These are phyloP conservation scores for Drosophila serrata DNA, from an alignment of 1,140 invertebrate species.

Conservation along the genomic window DNA sequence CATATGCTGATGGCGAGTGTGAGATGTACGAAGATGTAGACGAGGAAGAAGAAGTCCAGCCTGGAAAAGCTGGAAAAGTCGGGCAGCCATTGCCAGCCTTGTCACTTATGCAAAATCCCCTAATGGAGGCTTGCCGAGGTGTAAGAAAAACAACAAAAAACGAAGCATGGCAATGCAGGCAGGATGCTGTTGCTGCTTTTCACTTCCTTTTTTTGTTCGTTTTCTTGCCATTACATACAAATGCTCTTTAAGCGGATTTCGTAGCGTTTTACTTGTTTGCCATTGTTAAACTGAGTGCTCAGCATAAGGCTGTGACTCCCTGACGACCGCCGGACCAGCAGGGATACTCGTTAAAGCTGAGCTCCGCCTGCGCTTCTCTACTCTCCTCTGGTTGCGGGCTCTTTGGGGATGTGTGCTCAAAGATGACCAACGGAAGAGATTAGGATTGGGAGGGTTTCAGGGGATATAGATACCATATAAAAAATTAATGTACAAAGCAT, in stretches of 20 bases:
- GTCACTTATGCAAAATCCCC: conserved; percentile 81
- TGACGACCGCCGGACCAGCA: conserved; percentile 25
- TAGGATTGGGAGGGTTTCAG: neutral
- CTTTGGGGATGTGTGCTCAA: conserved; percentile 19
- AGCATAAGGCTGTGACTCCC: conserved; percentile 63
- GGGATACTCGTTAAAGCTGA: conserved; percentile 43
- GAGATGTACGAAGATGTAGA: neutral
- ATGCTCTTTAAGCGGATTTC: conserved; percentile 83
- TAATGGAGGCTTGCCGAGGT: conserved; percentile 72
- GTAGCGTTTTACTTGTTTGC: conserved; percentile 79
- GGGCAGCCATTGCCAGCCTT: conserved; percentile 43
- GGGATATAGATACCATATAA: neutral
- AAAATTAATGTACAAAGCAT: neutral
- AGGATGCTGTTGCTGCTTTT: conserved; percentile 48
- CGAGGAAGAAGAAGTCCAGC: neutral
- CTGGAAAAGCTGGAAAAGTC: conserved; percentile 13
- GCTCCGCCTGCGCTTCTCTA: conserved; percentile 7
- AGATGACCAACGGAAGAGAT: conserved; percentile 14
- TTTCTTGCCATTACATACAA: conserved; percentile 75
- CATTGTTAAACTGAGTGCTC: conserved; percentile 82
- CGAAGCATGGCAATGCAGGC: conserved; percentile 46
- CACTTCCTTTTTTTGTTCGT: conserved; percentile 17
- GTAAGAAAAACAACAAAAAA: conserved; percentile 62
- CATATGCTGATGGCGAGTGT: conserved; percentile 34
- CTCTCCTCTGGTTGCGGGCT: neutral